Evolutionary conservation across 2,113 vertebrate genomes (phyloP).

Genomic region (Arenaria interpres): DNA sequence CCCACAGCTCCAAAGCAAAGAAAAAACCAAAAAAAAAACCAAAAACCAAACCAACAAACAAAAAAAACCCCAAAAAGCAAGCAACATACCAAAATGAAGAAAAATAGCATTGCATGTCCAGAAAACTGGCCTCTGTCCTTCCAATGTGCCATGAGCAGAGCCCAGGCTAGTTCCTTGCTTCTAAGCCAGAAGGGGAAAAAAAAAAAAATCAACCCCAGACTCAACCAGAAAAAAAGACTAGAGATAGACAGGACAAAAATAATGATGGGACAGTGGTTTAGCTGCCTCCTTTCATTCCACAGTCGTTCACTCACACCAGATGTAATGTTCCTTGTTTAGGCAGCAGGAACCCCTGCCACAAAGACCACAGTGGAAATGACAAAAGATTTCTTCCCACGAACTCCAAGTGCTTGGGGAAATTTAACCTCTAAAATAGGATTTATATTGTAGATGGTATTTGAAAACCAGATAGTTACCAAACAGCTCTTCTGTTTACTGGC

Average conservation of each 20-base stretch:
- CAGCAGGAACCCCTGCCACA: background rate
- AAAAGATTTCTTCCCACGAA: background rate
- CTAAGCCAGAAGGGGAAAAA: background rate
- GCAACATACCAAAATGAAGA: background rate
- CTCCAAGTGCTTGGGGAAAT: background rate
- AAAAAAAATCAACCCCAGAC: background rate
- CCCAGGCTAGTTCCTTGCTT: background rate
- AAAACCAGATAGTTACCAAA: background rate
- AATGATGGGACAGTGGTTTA: background rate
- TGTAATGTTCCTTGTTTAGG: background rate
- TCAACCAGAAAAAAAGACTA: background rate
- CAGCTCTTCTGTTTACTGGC: background rate
- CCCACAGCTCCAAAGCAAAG: background rate
- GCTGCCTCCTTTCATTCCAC: background rate
- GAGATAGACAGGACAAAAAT: background rate
- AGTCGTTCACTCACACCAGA: background rate
- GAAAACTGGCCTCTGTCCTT: background rate
- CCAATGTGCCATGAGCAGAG: background rate
- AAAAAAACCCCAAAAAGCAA: background rate
- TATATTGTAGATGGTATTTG: background rate
- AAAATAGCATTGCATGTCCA: background rate
- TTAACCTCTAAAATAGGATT: background rate
- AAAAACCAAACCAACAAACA: background rate
- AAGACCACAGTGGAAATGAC: background rate
- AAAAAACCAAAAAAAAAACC: background rate